Evolutionary conservation across 23 tunicate species (phyloP).

Genomic region (Styela clava): DNA sequence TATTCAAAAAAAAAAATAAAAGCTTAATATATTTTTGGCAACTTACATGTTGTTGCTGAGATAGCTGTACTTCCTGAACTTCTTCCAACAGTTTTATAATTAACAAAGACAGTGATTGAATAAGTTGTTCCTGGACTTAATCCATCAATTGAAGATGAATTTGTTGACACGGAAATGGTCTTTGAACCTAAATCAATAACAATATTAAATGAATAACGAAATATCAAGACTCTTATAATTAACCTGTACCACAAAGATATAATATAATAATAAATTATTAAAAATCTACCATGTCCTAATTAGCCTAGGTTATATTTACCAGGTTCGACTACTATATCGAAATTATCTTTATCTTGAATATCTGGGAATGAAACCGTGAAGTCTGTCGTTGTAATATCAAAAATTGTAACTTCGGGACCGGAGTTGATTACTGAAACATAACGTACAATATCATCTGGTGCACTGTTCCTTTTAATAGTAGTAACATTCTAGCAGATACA

Average conservation of each 20-base stretch:
- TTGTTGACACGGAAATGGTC: neutral
- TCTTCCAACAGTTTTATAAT: neutral
- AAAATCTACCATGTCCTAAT: too few relatives aligned
- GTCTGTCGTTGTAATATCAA: neutral
- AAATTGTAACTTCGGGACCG: neutral
- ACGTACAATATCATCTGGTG: too few relatives aligned
- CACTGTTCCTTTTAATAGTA: too few relatives aligned
- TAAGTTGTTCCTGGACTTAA: neutral
- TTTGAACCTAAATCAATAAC: neutral
- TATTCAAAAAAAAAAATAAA: too few relatives aligned
- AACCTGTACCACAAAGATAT: too few relatives aligned
- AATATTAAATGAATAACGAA: too few relatives aligned
- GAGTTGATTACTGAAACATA: neutral
- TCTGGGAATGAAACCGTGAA: conserved; percentile 1
- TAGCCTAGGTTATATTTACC: too few relatives aligned
- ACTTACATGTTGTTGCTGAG: neutral
- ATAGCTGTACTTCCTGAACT: neutral
- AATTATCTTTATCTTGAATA: neutral
- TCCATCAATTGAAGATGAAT: neutral
- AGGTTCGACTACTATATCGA: conserved; percentile 7
- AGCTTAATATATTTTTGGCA: too few relatives aligned
- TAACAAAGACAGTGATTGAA: neutral
- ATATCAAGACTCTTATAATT: too few relatives aligned
- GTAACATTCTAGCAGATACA: too few relatives aligned
- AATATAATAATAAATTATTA: too few relatives aligned